Percentiles rank a stretch among this genome's conserved stretches.
These are phyloP conservation scores for Drosophila affinis DNA, from an alignment of 2,888 invertebrate species.

Conservation along the genomic window DNA sequence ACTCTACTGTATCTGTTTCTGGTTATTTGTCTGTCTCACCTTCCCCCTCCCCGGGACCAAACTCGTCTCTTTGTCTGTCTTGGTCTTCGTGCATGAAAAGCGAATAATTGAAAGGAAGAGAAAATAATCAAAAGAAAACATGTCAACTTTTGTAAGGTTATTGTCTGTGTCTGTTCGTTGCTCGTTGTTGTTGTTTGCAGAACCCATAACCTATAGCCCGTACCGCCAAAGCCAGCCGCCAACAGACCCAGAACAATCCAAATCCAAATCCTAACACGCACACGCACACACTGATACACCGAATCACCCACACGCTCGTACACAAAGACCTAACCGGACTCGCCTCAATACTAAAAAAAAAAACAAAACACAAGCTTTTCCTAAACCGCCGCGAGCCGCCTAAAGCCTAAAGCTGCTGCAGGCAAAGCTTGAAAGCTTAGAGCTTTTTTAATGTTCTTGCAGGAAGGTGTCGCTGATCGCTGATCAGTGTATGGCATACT, in stretches of 20 bases:
- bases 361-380: neutral
- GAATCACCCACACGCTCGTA: neutral
- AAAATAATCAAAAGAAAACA: constrained; percentile 11
- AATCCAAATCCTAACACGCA: neutral
- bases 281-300: neutral
- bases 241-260: neutral
- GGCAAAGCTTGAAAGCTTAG: neutral
- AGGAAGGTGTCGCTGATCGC: neutral
- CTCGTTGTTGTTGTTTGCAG: constrained; percentile 56
- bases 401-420: neutral
- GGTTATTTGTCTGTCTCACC: constrained; percentile 30
- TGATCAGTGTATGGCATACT: no score
- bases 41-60: neutral
- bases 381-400: neutral
- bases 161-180: constrained; percentile 50
- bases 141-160: constrained; percentile 29
- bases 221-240: neutral
- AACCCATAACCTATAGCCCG: constrained; percentile 17
- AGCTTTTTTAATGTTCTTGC: neutral
- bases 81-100: constrained; percentile 54
- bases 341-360: neutral
- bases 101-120: constrained; percentile 19
- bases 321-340: neutral
- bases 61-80: constrained; percentile 22
- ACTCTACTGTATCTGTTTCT: constrained; percentile 10